Percentiles rank a stretch among this genome's conserved stretches.
Evolutionary conservation across 2,113 vertebrate species (phyloP).

Genomic region (Lepus americanus): DNA sequence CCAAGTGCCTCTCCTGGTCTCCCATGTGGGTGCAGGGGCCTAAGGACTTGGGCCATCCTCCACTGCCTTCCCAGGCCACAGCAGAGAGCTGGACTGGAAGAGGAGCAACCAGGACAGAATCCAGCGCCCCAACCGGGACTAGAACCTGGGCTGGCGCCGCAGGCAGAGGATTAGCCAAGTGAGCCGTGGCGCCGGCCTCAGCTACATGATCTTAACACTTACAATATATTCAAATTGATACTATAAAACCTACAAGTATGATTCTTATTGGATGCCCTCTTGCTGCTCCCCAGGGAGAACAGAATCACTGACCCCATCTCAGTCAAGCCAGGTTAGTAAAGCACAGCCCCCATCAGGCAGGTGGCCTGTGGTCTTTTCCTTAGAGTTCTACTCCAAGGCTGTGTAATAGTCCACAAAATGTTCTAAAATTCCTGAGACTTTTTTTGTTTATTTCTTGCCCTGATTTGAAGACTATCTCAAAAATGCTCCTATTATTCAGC

Average conservation of each 20-base stretch:
- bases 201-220: neutral
- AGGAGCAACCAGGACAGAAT: no score
- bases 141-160: no score
- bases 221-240: neutral
- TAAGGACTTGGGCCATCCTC: no score
- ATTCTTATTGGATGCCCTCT: neutral
- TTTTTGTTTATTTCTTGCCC: neutral
- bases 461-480: slow-evolving; percentile 14
- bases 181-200: no score
- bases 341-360: neutral
- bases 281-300: neutral
- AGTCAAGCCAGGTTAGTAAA: slow-evolving; percentile 36
- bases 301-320: neutral
- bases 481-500: neutral
- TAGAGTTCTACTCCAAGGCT: neutral
- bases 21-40: no score
- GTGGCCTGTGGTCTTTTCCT: neutral
- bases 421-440: neutral
- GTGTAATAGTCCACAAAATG: neutral
- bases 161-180: no score
- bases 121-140: no score
- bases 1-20: no score
- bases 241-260: neutral
- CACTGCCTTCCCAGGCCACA: no score
- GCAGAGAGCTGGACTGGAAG: no score